phyloP scores from a whole-genome alignment of 2,113 vertebrate species.

The Atlantisia rogersi region DNA sequence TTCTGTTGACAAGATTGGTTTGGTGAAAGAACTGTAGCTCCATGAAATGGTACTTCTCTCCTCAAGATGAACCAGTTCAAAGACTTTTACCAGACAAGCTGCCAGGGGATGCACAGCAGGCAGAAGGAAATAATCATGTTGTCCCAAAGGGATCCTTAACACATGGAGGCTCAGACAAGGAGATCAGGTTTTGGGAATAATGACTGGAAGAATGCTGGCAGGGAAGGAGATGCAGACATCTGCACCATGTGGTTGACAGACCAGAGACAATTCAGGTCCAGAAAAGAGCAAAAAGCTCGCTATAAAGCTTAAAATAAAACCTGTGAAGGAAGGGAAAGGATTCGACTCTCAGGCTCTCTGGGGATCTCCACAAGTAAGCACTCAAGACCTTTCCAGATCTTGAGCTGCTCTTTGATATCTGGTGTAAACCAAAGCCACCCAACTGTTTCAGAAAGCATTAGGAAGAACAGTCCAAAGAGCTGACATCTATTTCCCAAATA shows the following conservation, averaged over 20 bases:
- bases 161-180: slow-evolving; percentile 22
- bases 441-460: not conserved
- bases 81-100: not conserved
- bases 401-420: slow-evolving; percentile 18
- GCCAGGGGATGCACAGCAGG: not conserved
- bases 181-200: slow-evolving; percentile 44
- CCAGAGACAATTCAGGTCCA: slow-evolving; percentile 39
- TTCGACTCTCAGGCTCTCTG: slow-evolving; percentile 12
- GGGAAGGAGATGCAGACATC: slow-evolving; percentile 15
- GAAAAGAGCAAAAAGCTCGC: slow-evolving; percentile 25
- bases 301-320: slow-evolving; percentile 61
- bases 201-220: slow-evolving; percentile 36
- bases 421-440: not conserved
- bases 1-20: not conserved
- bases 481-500: not conserved
- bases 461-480: not conserved
- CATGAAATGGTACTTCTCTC: not conserved
- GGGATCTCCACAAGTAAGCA: slow-evolving; percentile 16
- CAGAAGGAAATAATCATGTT: slow-evolving; percentile 41
- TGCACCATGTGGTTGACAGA: slow-evolving; percentile 72
- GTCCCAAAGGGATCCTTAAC: slow-evolving; percentile 41
- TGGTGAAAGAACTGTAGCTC: not conserved
- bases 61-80: not conserved
- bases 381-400: slow-evolving; percentile 12
- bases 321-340: slow-evolving; percentile 7